Percentiles rank a stretch among this genome's conserved stretches.
These are phyloP conservation scores for Pluvialis apricaria DNA, from an alignment of 2,113 vertebrate genomes.

Conservation along the genomic window DNA sequence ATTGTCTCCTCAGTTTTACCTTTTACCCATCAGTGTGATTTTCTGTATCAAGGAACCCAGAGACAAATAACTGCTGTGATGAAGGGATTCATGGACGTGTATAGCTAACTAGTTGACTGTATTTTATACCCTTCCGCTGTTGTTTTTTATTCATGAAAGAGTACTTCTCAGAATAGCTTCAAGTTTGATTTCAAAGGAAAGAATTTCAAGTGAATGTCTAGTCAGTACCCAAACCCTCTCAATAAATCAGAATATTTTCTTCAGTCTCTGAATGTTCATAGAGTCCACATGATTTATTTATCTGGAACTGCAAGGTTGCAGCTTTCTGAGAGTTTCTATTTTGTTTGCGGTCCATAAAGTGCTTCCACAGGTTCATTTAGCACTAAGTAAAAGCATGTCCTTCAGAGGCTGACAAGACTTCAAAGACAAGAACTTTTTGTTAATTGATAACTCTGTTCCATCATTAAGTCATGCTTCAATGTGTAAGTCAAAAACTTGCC, in stretches of 20 bases:
- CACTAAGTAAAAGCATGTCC: background rate
- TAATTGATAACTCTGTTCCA: background rate
- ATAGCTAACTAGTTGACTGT: background rate
- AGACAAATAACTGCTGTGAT: background rate
- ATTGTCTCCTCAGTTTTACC: background rate
- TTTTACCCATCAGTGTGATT: background rate
- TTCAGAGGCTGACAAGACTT: background rate
- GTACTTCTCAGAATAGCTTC: background rate
- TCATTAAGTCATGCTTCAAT: background rate
- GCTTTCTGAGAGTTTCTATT: background rate
- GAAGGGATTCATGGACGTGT: background rate
- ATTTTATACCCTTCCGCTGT: background rate
- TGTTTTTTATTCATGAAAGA: background rate
- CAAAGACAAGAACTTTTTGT: background rate
- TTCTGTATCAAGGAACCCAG: background rate
- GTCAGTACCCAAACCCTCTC: background rate
- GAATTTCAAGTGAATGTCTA: background rate
- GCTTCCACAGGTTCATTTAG: background rate
- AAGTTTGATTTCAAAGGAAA: conserved; percentile 9
- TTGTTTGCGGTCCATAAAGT: background rate
- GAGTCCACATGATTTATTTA: conserved; percentile 49
- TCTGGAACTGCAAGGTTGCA: conserved; percentile 17
- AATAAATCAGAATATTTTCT: conserved; percentile 27
- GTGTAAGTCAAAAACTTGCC: background rate
- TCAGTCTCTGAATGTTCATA: background rate